Base-by-base conservation (phyloP, 2,888 invertebrate genomes). In the Xestia c-nigrum region DNA sequence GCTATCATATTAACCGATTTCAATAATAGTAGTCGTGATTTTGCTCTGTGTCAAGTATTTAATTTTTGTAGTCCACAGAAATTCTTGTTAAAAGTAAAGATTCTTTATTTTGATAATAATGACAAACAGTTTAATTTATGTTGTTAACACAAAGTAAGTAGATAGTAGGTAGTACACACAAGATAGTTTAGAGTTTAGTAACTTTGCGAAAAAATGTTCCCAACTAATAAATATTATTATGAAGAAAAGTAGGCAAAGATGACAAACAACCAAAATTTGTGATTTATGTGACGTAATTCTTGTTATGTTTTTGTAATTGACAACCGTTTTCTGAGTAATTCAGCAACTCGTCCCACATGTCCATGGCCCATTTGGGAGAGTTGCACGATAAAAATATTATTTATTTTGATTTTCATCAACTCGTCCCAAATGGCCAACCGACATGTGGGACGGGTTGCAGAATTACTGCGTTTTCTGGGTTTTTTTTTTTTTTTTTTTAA, bases 261-360 rank as follows among this genome's bases (percentile, higher is more conserved):
- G n/a, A 72, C 46, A 80, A 72, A 79, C 65, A 14, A 66, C 66
- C 40, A 31, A n/a, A 46, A 72, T 46, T 40, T 61, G 40, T 67
- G 52, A 80, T 78, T 80, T 73, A 67, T n/a, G 24, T 78, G 63
- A 78, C 69, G 61, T 77, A 19, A 64, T 57, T 43, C n/a, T 31
- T 47, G 3, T 21, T 21, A 19, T 19, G 14, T 38, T 40, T 31
- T 24, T 61, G 16, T 50, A 7, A 4, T 50, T 21, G 14, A 10
- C 10, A 16, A 52, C 5, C 6, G 9, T 52, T 19, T 52, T 52
- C 52, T 21, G 9, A 1, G 14, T 46, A n/a, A n/a, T n/a, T n/a
- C n/a, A n/a, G n/a, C n/a, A n/a, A n/a, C n/a, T n/a, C n/a, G n/a
- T n/a, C n/a, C n/a, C n/a, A n/a, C n/a, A n/a, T n/a, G n/a, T n/a